Base-by-base conservation (phyloP, 1,140 invertebrate species). In the Drosophila pseudoobscura region DNA sequence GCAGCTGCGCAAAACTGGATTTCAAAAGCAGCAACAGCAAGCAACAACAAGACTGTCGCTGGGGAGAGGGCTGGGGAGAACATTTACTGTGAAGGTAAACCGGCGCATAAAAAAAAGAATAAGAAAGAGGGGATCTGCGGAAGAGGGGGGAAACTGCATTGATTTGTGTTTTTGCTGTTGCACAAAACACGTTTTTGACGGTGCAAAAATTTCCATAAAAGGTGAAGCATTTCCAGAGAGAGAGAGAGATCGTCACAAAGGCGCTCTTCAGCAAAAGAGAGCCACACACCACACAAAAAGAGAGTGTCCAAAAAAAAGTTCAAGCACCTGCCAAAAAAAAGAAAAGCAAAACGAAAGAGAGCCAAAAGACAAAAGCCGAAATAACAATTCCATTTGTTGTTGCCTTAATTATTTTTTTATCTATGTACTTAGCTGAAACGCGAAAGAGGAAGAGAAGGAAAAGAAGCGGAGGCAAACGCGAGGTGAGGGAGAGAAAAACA, bases 1-100 rank as follows among this genome's bases (percentile, higher is more conserved):
- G 82, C 82, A 85, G 68, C 78, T 88, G 82, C 78, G 83, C 75
- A 88, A 88, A 87, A 87, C 82, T 87, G 78, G 82, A 87, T 87
- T 87, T 88, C 74, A 80, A 78, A 80, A 78, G 69, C 80, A 75
- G 11, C 61, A 64, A 13, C 70, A 58, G 43, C 60, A 77, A 62
- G 55, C 45, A 58, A 66, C 50, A 57, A 39, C 15, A 61, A 50
- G 35, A 13, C 11, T 13, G 35, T 3, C 13, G 11, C 35, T 26
- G 35, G 9, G 11, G 35, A 3, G 35, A 9, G 35, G 9, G 35
- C 9, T 13, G 35, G 35, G 51, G 44, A 79, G 57, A 84, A 63
- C 50, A 63, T 65, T 60, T 78, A 64, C 83, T 71, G 50, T 78
- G 83, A 87, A 87, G 82, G 82, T 76, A 78, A 87, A 79, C 82